These are phyloP conservation scores for Sarcophaga carnaria DNA, from an alignment of 2,888 invertebrate genomes.

Conservation along the genomic window DNA sequence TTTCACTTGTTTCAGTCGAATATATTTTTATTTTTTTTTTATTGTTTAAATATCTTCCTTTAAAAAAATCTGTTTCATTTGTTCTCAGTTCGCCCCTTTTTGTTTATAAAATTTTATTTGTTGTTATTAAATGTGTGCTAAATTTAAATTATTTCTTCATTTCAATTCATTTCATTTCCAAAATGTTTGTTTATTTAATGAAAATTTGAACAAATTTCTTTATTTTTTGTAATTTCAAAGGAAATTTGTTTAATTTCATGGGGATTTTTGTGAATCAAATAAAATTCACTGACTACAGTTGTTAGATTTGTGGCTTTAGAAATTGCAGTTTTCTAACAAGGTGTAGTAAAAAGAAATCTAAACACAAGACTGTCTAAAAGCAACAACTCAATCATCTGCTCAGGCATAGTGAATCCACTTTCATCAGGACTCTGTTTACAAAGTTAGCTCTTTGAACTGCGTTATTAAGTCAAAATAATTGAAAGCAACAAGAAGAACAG, in stretches of 20 bases:
- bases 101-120: conserved; percentile 32
- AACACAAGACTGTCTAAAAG: too few species aligned
- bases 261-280: not conserved
- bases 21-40: conserved; percentile 9
- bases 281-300: not conserved
- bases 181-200: conserved; percentile 34
- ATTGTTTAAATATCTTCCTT: conserved; percentile 4
- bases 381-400: too few species aligned
- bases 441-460: too few species aligned
- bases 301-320: too few species aligned
- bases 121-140: conserved; percentile 46
- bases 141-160: conserved; percentile 58
- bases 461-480: too few species aligned
- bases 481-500: too few species aligned
- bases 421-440: too few species aligned
- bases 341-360: too few species aligned
- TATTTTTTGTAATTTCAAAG: not conserved
- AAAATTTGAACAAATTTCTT: not conserved
- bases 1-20: conserved; percentile 19
- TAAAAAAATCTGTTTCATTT: not conserved
- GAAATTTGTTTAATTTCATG: conserved; percentile 33
- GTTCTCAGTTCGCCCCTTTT: not conserved
- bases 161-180: not conserved
- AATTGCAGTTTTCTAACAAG: too few species aligned
- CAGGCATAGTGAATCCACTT: too few species aligned